phyloP scores from a whole-genome alignment of 2,888 invertebrate species.

The Laspeyria flexula region DNA sequence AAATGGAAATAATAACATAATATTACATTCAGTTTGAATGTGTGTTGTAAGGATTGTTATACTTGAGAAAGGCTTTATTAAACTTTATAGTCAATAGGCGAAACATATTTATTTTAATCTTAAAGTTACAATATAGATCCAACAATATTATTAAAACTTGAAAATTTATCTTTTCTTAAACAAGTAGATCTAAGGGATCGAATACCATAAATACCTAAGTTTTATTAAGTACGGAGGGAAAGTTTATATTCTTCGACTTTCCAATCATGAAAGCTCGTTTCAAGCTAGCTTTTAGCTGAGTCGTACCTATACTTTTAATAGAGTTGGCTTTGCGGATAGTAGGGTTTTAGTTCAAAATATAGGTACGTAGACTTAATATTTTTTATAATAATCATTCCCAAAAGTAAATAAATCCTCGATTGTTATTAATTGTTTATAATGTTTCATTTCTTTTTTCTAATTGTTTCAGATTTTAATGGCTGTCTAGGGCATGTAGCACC shows the following conservation, averaged over 20 bases:
- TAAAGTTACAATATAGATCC: no score
- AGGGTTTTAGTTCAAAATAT: neutral
- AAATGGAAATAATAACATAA: no score
- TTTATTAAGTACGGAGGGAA: conserved; percentile 23
- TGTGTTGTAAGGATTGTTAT: no score
- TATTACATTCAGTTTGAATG: no score
- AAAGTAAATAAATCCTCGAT: no score
- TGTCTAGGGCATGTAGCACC: conserved; percentile 12
- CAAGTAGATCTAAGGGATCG: conserved; percentile 18
- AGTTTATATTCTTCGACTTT: conserved; percentile 24
- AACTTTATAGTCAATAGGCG: no score
- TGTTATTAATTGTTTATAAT: no score
- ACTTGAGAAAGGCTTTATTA: no score
- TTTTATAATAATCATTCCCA: neutral
- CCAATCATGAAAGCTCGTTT: conserved; percentile 4
- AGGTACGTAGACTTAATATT: neutral
- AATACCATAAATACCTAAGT: conserved; percentile 41
- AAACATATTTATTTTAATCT: no score
- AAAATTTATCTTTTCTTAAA: conserved; percentile 25
- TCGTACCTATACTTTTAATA: neutral
- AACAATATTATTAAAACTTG: conserved; percentile 34
- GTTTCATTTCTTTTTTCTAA: neutral
- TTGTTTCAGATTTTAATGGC: conserved; percentile 43
- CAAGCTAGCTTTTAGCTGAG: neutral
- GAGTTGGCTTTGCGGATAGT: neutral